phyloP scores from a whole-genome alignment of 1,140 invertebrate species.

The Diabrotica virgifera region DNA sequence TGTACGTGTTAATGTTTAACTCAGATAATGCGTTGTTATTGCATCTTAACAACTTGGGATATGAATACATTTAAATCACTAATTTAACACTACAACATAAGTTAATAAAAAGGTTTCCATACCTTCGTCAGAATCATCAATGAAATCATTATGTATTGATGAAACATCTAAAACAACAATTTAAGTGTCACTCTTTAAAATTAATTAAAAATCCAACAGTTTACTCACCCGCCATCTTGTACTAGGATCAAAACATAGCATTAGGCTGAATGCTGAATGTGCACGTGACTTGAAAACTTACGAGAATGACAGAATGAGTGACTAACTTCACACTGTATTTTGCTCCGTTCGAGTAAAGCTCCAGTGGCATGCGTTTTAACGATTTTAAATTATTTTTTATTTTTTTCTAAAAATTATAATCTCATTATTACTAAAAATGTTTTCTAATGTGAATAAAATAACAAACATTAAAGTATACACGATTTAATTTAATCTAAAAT shows the following conservation, averaged over 20 bases:
- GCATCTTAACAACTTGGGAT: neutral
- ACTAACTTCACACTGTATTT: neutral
- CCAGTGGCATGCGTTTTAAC: too few species aligned
- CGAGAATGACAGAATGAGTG: neutral
- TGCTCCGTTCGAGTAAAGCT: neutral
- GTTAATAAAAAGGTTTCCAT: slow-evolving; percentile 30
- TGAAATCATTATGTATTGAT: slow-evolving; percentile 38
- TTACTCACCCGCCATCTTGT: slow-evolving; percentile 48
- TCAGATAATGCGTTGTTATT: too few species aligned
- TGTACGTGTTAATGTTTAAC: too few species aligned
- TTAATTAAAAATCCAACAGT: slow-evolving; percentile 26
- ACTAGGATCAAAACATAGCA: slow-evolving; percentile 43
- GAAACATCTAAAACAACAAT: slow-evolving; percentile 42
- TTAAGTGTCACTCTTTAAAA: slow-evolving; percentile 30
- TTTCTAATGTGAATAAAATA: too few species aligned
- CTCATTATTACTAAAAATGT: too few species aligned
- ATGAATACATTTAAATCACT: neutral
- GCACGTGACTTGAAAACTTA: slow-evolving; percentile 39
- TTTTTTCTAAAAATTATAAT: too few species aligned
- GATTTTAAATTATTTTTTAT: too few species aligned
- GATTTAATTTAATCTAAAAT: too few species aligned
- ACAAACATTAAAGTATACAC: too few species aligned
- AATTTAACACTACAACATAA: slow-evolving; percentile 18
- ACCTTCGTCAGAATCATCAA: slow-evolving; percentile 45
- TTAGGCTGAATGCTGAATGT: slow-evolving; percentile 26